Evolutionary conservation across 2,113 vertebrate species (phyloP).

Genomic region (Eubucco bourcierii): DNA sequence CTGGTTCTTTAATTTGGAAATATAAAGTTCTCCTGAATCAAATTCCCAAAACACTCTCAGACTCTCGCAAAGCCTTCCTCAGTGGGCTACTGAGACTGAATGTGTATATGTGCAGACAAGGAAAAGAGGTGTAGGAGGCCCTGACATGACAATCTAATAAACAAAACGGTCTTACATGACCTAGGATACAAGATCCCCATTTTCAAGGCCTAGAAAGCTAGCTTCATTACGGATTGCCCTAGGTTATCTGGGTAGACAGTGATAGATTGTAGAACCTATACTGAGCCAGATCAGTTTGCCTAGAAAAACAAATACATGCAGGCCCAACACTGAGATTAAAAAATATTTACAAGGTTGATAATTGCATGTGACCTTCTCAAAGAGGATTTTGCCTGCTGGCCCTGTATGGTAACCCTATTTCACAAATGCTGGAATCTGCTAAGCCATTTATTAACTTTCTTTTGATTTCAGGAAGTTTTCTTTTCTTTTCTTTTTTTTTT

Average conservation of each 20-base stretch:
- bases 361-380: conserved; percentile 2
- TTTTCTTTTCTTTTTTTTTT: not conserved
- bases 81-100: not conserved
- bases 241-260: conserved; percentile 69
- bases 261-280: conserved; percentile 62
- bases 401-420: conserved; percentile 2
- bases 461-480: conserved; percentile 11
- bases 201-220: conserved; percentile 52
- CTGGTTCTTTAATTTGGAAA: not conserved
- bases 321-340: conserved; percentile 52
- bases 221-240: conserved; percentile 63
- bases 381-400: conserved; percentile 29
- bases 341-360: conserved; percentile 61
- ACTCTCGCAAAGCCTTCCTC: not conserved
- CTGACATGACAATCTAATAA: too few relatives aligned
- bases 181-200: conserved; percentile 23
- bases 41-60: not conserved
- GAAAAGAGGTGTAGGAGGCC: not conserved
- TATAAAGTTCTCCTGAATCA: not conserved
- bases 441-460: not conserved
- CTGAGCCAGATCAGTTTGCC: conserved; percentile 64
- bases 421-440: conserved; percentile 10
- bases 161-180: conserved; percentile 36
- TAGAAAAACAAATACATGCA: conserved; percentile 76
- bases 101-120: rapidly evolving